Conservation (phyloP, 35 echinoderm and acorn worm species). For the Heliocidaris tuberculata region DNA sequence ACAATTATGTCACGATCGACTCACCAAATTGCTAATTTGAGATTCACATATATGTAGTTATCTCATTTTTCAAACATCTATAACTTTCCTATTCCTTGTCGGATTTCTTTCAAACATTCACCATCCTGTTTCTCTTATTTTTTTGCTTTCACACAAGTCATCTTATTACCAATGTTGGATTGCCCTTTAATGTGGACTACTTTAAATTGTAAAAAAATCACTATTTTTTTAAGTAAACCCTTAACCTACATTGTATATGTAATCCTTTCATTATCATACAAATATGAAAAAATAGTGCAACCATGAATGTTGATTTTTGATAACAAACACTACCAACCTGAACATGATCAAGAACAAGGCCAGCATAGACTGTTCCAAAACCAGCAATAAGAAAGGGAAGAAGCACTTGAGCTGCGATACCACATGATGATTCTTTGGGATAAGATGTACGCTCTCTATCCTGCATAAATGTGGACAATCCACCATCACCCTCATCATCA, state of each 20-base stretch:
- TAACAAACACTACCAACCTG: slow-evolving; percentile 62
- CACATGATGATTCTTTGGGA: slow-evolving; percentile 73
- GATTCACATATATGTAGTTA: too few relatives aligned
- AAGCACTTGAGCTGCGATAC: slow-evolving; percentile 76
- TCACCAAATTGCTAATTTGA: too few relatives aligned
- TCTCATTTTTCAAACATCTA: too few relatives aligned
- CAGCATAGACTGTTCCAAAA: slow-evolving; percentile 90
- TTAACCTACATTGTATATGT: neutral
- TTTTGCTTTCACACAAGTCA: too few relatives aligned
- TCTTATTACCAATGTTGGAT: too few relatives aligned
- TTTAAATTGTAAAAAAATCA: too few relatives aligned
- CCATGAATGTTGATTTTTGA: neutral
- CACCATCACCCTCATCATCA: slow-evolving; percentile 51
- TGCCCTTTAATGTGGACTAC: too few relatives aligned
- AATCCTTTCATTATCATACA: neutral
- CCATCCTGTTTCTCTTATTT: too few relatives aligned
- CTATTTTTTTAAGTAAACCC: neutral
- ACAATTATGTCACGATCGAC: too few relatives aligned
- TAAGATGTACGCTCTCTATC: neutral
- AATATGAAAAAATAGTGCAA: neutral
- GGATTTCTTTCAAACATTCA: too few relatives aligned
- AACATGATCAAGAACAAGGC: slow-evolving; percentile 87
- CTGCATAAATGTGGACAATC: neutral
- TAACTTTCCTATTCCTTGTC: too few relatives aligned
- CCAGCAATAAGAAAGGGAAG: slow-evolving; percentile 94